Percentiles rank a stretch among this genome's conserved stretches.
Conservation (phyloP, 2,797 vertebrate species). For the Iguana delicatissima region DNA sequence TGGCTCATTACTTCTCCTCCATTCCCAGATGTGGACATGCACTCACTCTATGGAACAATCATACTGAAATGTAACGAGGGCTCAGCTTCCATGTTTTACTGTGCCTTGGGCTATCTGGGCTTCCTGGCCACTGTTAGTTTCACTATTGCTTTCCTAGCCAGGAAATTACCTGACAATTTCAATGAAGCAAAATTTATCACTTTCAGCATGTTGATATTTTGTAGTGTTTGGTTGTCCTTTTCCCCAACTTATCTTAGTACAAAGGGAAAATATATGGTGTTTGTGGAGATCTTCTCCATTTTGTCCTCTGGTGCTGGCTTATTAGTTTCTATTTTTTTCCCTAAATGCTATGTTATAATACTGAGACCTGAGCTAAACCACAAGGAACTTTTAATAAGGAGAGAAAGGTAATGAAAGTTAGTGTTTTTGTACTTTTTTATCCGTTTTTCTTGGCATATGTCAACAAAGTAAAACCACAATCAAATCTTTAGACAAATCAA, state of each 20-base stretch:
- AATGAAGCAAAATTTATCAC: conserved; percentile 9
- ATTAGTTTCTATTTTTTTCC: no score
- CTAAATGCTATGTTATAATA: no score
- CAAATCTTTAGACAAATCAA: neutral
- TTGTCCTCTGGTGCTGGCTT: no score
- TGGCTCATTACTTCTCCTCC: neutral
- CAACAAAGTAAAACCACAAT: neutral
- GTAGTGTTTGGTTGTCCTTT: no score
- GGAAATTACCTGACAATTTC: neutral
- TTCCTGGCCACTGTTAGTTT: neutral
- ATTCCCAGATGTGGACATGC: neutral
- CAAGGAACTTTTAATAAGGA: neutral
- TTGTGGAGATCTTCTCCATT: no score
- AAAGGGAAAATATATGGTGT: no score
- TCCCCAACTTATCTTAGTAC: no score
- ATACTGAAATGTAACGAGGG: conserved; percentile 5
- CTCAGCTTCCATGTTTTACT: neutral
- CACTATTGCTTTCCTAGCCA: no score
- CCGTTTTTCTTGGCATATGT: neutral
- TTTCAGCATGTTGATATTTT: conserved; percentile 4
- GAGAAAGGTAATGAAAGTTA: neutral
- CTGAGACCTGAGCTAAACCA: neutral
- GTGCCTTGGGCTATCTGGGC: neutral
- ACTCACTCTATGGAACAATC: neutral
- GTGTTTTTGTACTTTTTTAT: neutral